Percentiles rank a stretch among this genome's conserved stretches.
These are phyloP conservation scores for Ochlodes sylvanus DNA, from an alignment of 2,888 invertebrate genomes.

Conservation along the genomic window DNA sequence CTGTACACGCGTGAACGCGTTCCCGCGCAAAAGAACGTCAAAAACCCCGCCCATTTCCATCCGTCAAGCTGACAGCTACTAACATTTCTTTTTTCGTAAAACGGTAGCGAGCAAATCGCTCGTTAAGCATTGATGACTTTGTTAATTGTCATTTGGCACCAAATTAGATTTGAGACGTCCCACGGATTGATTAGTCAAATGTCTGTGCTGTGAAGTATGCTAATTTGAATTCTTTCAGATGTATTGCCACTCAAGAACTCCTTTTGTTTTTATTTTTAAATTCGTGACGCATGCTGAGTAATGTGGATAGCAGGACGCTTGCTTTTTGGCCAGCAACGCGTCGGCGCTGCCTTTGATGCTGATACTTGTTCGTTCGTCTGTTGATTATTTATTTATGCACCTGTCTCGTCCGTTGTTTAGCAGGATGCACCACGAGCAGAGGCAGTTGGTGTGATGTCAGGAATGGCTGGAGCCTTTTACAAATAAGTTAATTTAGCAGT, in stretches of 20 bases:
- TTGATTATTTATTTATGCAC: no score
- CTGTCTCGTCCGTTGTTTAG: no score
- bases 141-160: constrained; percentile 76
- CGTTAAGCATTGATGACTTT: constrained; percentile 73
- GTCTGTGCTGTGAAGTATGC: constrained; percentile 46
- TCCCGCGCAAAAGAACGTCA: constrained; percentile 63
- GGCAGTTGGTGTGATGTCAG: no score
- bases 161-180: constrained; percentile 67
- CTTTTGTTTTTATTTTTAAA: constrained; percentile 23
- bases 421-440: no score
- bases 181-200: constrained; percentile 54
- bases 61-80: constrained; percentile 62
- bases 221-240: constrained; percentile 54
- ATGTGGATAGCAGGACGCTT: no score
- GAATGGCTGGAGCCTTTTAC: no score
- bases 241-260: constrained; percentile 14
- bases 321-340: no score
- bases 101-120: constrained; percentile 45
- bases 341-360: no score
- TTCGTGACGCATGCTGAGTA: not conserved
- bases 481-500: no score
- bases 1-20: constrained; percentile 48
- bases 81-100: constrained; percentile 43
- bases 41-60: constrained; percentile 63
- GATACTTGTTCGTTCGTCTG: no score